Base-by-base conservation (phyloP, 2,888 invertebrate genomes). In the Phytoseiulus persimilis region DNA sequence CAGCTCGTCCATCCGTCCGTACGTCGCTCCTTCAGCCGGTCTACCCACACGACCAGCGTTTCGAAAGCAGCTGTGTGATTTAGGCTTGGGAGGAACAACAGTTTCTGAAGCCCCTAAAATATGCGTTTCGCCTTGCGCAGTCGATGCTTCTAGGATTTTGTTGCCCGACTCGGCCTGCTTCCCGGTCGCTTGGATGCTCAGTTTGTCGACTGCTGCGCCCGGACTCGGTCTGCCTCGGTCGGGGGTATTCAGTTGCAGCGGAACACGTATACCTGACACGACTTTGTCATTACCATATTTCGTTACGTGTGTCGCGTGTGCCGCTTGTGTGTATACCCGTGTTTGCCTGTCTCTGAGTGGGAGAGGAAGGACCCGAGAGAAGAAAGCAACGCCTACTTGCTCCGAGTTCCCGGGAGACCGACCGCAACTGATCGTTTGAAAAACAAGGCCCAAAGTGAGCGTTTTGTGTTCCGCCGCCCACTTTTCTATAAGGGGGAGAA, bases 211-310 rank as follows among this genome's bases (percentile, higher is more conserved):
- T 28, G 65, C 65, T 65, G 65, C 5, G 65, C 28, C 65, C 23
- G 46, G 46, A 46, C 46, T 46, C 46, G 65, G 11, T 65, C 2
- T 23, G 65, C 65, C 65, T 65, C 65, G 18, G 65, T 65, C 65
- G 65, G 65, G 65, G 65, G 65, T 65, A 65, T 65, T 65, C 65
- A 65, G 65, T 65, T 14, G 65, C 65, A 65, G 18, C 65, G 65
- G 18, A 65, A 65, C 65, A 65, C 65, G 65, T 65, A 65, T 65
- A 65, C 65, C 65, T 65, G 65, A 65, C 65, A 65, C 65, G 65
- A 65, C 65, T 65, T 65, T 65, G 65, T 65, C 65, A 65, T 65
- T 65, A 65, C 65, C 65, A 65, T 65, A 65, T 65, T 65, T 65
- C 65, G 65, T 65, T 65, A 65, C 65, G 65, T 65, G 65, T 65